These are phyloP conservation scores for Idaea dimidiata DNA, from an alignment of 2,888 invertebrate species.

Conservation along the genomic window DNA sequence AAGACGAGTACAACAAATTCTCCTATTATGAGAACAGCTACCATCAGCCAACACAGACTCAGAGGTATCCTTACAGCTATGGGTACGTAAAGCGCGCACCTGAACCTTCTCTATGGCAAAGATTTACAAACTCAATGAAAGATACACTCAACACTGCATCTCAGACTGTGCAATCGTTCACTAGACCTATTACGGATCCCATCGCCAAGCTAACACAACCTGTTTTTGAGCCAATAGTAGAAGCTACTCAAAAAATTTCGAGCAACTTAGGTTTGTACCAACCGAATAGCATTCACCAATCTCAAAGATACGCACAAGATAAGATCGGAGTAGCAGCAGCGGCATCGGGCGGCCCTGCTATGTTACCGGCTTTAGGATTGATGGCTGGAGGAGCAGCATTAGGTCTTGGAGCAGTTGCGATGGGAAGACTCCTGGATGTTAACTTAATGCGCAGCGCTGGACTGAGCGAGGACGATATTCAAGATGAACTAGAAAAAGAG, in stretches of 20 bases:
- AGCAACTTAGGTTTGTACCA: slow-evolving; percentile 86
- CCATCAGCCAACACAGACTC: slow-evolving; percentile 40
- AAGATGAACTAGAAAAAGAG: slow-evolving; percentile 73
- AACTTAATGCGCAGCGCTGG: slow-evolving; percentile 82
- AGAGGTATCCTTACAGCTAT: slow-evolving; percentile 82
- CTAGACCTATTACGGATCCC: slow-evolving; percentile 81
- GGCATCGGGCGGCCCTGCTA: slow-evolving; percentile 79
- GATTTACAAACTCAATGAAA: slow-evolving; percentile 86
- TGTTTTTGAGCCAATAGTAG: slow-evolving; percentile 87
- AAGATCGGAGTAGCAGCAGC: slow-evolving; percentile 84
- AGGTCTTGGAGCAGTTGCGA: slow-evolving; percentile 89
- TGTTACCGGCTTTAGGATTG: slow-evolving; percentile 87
- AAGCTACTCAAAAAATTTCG: slow-evolving; percentile 90
- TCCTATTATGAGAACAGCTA: slow-evolving; percentile 80
- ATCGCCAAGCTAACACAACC: slow-evolving; percentile 82
- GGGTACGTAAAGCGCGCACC: slow-evolving; percentile 80
- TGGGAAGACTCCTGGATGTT: slow-evolving; percentile 85
- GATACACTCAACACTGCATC: slow-evolving; percentile 86
- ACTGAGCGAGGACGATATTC: slow-evolving; percentile 57
- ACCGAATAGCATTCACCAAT: slow-evolving; percentile 64
- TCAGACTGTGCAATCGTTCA: slow-evolving; percentile 84
- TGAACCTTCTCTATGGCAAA: slow-evolving; percentile 86
- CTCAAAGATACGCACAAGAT: slow-evolving; percentile 77
- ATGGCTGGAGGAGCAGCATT: slow-evolving; percentile 92
- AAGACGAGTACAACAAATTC: slow-evolving; percentile 76